A percentile compares a stretch with the other conserved stretches of the same genome.
These are phyloP conservation scores for Montipora efflorescens DNA, from an alignment of 64 coral and sea anemone species.

Conservation along the genomic window DNA sequence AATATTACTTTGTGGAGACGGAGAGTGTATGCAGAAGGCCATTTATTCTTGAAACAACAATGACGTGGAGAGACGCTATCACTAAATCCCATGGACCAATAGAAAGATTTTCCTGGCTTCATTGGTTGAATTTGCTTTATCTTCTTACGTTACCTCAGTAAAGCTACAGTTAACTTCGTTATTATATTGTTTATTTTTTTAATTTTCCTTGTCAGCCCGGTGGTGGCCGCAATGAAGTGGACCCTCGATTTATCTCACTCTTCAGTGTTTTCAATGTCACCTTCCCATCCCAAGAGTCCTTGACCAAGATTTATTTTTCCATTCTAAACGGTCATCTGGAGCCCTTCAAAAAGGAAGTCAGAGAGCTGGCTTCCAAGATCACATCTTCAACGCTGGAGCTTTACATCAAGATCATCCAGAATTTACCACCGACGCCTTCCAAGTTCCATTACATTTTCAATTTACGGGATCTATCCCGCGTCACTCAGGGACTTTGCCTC, in stretches of 20 bases:
- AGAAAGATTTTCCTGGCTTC: no score
- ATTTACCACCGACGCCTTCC: constrained; percentile 92
- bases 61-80: no score
- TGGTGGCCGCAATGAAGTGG: constrained; percentile 97
- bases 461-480: constrained; percentile 95
- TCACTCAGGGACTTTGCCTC: constrained; percentile 95
- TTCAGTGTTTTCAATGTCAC: constrained; percentile 99
- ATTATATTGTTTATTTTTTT: neutral
- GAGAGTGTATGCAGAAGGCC: no score
- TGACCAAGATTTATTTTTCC: constrained; percentile 93
- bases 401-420: constrained; percentile 84
- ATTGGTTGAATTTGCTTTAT: no score
- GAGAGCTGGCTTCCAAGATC: constrained; percentile 74
- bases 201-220: constrained; percentile 80
- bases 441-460: constrained; percentile 99
- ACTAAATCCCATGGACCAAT: neutral
- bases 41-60: no score
- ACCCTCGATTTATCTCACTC: constrained; percentile 97
- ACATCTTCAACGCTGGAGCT: constrained; percentile 91
- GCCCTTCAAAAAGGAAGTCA: constrained; percentile 89
- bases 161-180: no score
- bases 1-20: no score
- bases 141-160: no score
- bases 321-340: constrained; percentile 93
- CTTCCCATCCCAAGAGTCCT: constrained; percentile 95